Evolutionary conservation across 2,888 invertebrate species (phyloP).

Genomic region (Nephrotoma flavescens): DNA sequence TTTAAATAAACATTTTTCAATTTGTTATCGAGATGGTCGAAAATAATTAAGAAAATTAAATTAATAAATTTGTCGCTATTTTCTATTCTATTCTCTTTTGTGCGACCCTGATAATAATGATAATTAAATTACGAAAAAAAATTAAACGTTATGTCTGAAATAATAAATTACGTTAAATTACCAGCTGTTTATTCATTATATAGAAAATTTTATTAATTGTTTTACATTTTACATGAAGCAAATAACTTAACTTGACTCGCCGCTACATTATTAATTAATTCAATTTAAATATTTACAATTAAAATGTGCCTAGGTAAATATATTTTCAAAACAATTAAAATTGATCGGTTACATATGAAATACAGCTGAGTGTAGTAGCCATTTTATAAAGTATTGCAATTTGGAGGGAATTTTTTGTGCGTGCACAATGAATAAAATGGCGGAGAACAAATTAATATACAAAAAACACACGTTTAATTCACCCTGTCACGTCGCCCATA

Average conservation of each 20-base stretch:
- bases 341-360: neutral
- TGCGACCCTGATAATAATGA: neutral
- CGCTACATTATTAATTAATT: neutral
- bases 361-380: neutral
- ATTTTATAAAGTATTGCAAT: neutral
- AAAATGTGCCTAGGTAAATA: neutral
- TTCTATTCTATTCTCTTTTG: neutral
- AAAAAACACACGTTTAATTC: neutral
- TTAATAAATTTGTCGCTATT: neutral
- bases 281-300: neutral
- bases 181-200: neutral
- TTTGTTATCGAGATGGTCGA: neutral
- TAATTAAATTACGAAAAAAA: neutral
- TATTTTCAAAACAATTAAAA: neutral
- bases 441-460: neutral
- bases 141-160: neutral
- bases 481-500: neutral
- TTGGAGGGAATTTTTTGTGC: neutral
- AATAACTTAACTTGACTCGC: neutral
- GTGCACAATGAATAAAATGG: neutral
- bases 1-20: neutral
- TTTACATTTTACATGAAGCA: neutral
- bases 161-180: neutral
- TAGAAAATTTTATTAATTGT: neutral
- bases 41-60: neutral